These are phyloP conservation scores for Mesocricetus auratus DNA, from an alignment of 2,113 vertebrate genomes.

Conservation along the genomic window DNA sequence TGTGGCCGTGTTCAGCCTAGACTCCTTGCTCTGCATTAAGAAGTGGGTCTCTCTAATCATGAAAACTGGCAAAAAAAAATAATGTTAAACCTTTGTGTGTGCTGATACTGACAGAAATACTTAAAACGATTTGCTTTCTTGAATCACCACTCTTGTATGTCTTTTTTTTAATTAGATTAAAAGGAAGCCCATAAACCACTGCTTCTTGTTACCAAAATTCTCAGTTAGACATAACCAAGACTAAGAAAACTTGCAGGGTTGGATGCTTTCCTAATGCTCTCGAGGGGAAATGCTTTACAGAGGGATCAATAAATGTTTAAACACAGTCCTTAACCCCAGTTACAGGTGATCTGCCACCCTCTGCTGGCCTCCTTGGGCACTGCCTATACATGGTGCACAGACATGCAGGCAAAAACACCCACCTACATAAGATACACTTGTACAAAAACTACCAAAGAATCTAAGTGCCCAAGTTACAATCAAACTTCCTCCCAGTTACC, in stretches of 20 bases:
- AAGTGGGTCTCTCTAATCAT: neutral
- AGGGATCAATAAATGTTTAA: neutral
- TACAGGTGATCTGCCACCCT: neutral
- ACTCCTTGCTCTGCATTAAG: neutral
- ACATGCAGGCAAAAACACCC: neutral
- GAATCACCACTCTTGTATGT: neutral
- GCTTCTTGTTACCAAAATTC: neutral
- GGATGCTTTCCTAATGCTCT: constrained; percentile 32
- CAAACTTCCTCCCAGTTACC: neutral
- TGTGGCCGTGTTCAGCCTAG: neutral
- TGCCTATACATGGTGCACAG: neutral
- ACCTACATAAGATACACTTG: neutral
- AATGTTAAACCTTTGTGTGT: neutral
- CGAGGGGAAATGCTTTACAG: neutral
- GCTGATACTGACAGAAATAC: constrained; percentile 15
- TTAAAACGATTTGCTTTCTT: constrained; percentile 42
- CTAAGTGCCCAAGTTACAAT: neutral
- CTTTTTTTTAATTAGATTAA: neutral
- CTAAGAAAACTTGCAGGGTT: constrained; percentile 24
- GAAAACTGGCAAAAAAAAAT: constrained; percentile 25
- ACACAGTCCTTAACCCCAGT: neutral
- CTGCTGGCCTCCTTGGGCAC: neutral
- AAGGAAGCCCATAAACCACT: neutral
- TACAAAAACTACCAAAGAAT: neutral
- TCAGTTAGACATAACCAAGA: neutral